A percentile compares a stretch with the other conserved stretches of the same genome.
Evolutionary conservation across 2,888 invertebrate genomes (phyloP).

Genomic region (Terebella lapidaria): DNA sequence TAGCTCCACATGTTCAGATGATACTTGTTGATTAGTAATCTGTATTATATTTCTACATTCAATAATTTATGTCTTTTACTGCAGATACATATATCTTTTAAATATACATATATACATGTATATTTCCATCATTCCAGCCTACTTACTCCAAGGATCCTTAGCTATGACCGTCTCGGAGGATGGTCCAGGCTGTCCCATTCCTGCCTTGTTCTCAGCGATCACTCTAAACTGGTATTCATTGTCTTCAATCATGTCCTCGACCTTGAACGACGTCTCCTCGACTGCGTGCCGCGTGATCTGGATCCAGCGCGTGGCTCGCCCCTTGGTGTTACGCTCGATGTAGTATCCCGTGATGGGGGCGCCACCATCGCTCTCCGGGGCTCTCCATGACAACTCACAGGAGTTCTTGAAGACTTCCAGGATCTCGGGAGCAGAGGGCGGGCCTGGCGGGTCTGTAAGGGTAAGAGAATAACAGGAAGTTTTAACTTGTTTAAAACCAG

Average conservation of each 20-base stretch:
- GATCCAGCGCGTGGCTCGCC: slow-evolving; percentile 53
- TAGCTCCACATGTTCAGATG: no score
- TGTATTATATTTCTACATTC: no score
- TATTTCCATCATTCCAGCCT: neutral
- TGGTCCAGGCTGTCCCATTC: slow-evolving; percentile 45
- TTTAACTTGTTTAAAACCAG: no score
- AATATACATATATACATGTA: neutral
- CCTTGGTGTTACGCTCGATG: slow-evolving; percentile 58
- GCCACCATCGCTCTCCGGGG: slow-evolving; percentile 43
- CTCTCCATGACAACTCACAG: slow-evolving; percentile 32
- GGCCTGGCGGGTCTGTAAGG: slow-evolving; percentile 34
- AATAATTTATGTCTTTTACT: no score
- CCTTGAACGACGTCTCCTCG: slow-evolving; percentile 12
- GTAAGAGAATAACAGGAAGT: no score
- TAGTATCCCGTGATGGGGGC: slow-evolving; percentile 46
- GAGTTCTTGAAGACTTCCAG: slow-evolving; percentile 37
- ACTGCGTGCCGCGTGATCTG: slow-evolving; percentile 19
- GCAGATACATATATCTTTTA: no score
- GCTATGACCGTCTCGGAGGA: slow-evolving; percentile 30
- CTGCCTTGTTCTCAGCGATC: slow-evolving; percentile 62
- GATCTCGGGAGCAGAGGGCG: slow-evolving; percentile 42
- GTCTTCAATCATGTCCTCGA: slow-evolving; percentile 40
- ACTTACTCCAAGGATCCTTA: slow-evolving; percentile 32
- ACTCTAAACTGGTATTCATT: slow-evolving; percentile 60
- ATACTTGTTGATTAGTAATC: no score